Evolutionary conservation across 1,140 invertebrate genomes (phyloP).

Genomic region (Thereuonema tuberculata): DNA sequence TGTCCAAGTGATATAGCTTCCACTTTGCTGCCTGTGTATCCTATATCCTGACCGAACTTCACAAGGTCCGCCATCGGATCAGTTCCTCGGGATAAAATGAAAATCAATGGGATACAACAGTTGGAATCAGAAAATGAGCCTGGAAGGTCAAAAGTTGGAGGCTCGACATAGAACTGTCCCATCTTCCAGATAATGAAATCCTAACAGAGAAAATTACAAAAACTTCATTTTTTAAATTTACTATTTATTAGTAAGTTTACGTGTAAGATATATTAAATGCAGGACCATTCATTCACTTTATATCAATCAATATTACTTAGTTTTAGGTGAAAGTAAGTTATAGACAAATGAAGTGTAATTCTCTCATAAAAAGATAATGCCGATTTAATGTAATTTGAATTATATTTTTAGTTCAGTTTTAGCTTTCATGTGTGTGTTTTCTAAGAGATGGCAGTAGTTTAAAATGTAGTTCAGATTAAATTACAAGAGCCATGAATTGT

Average conservation of each 20-base stretch:
- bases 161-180: conserved; percentile 37
- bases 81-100: conserved; percentile 37
- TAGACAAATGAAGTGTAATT: too few relatives aligned
- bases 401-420: too few relatives aligned
- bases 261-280: too few relatives aligned
- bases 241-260: neutral
- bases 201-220: conserved; percentile 7
- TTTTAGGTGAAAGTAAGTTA: too few relatives aligned
- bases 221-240: neutral
- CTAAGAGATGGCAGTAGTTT: too few relatives aligned
- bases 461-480: too few relatives aligned
- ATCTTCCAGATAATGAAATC: conserved; percentile 33
- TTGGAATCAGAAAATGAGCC: conserved; percentile 34
- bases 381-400: too few relatives aligned
- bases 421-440: too few relatives aligned
- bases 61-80: conserved; percentile 36
- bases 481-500: too few relatives aligned
- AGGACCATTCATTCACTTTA: too few relatives aligned
- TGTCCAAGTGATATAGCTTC: conserved; percentile 38
- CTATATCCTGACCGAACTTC: conserved; percentile 38
- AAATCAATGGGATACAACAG: conserved; percentile 33
- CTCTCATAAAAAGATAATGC: too few relatives aligned
- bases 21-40: conserved; percentile 34
- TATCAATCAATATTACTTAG: too few relatives aligned
- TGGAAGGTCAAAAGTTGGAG: conserved; percentile 37